phyloP scores from a whole-genome alignment of 2,113 vertebrate genomes.

The Daboia siamensis region DNA sequence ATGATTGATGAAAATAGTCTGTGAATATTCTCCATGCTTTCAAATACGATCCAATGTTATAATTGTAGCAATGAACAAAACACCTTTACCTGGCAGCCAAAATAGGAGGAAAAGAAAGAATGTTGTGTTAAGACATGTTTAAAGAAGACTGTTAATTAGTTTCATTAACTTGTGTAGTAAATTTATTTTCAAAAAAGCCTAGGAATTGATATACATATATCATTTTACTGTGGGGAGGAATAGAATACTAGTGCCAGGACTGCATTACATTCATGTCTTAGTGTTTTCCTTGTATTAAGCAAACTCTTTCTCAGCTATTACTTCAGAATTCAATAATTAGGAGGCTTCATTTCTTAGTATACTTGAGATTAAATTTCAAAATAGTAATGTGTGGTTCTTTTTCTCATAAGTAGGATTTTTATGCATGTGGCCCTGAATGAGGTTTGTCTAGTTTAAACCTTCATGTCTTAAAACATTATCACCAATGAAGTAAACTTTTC shows the following conservation, averaged over 20 bases:
- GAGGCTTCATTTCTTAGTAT: not conserved
- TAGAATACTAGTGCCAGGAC: no score
- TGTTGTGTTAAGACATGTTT: not conserved
- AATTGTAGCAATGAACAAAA: not conserved
- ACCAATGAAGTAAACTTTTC: not conserved
- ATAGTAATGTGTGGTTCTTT: not conserved
- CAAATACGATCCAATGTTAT: not conserved
- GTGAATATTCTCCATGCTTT: constrained; percentile 23
- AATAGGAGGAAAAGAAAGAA: not conserved
- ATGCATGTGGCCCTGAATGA: not conserved
- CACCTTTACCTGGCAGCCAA: not conserved
- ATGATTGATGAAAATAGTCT: not conserved
- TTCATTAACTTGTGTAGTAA: not conserved
- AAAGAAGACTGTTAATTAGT: constrained; percentile 4
- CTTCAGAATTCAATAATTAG: not conserved
- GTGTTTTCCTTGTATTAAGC: not conserved
- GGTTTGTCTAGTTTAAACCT: not conserved
- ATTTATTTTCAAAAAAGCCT: not conserved
- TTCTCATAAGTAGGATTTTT: not conserved
- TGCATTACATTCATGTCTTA: not conserved
- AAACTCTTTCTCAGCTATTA: not conserved
- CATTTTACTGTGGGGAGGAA: not conserved
- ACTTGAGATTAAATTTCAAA: not conserved
- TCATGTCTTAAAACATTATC: not conserved
- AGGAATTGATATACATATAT: not conserved